Evolutionary conservation across 2,113 vertebrate species (phyloP).

Genomic region (Cnemophilus loriae): DNA sequence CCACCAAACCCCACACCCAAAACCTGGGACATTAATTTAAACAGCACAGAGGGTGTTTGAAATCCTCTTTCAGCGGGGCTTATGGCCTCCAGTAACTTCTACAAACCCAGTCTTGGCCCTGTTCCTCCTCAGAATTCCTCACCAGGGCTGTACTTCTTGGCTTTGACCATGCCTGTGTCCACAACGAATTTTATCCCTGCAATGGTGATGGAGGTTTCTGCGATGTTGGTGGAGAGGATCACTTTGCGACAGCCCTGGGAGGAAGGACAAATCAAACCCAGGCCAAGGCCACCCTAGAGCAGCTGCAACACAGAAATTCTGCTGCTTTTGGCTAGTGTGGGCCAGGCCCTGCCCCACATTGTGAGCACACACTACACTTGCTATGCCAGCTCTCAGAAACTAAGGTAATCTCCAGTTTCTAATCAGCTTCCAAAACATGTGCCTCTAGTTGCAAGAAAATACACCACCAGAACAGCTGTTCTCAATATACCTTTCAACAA

Average conservation of each 20-base stretch:
- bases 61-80: neutral
- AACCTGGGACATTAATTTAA: neutral
- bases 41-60: neutral
- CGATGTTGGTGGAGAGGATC: conserved; percentile 95
- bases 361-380: neutral
- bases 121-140: neutral
- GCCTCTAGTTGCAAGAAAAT: neutral
- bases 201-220: conserved; percentile 96
- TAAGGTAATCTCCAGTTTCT: neutral
- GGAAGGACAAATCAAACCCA: neutral
- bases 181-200: conserved; percentile 92
- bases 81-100: neutral
- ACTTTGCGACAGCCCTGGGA: conserved; percentile 90
- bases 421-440: neutral
- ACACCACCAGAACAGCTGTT: neutral
- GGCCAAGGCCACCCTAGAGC: neutral
- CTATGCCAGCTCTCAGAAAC: neutral
- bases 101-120: neutral
- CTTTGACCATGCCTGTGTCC: conserved; percentile 98
- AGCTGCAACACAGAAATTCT: neutral
- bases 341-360: neutral
- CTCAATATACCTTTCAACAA: neutral
- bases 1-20: neutral
- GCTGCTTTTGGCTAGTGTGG: neutral
- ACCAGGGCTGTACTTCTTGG: conserved; percentile 95